Percentiles rank a stretch among this genome's conserved stretches.
Evolutionary conservation across 2,888 invertebrate species (phyloP).

Genomic region (Brenthis daphne): DNA sequence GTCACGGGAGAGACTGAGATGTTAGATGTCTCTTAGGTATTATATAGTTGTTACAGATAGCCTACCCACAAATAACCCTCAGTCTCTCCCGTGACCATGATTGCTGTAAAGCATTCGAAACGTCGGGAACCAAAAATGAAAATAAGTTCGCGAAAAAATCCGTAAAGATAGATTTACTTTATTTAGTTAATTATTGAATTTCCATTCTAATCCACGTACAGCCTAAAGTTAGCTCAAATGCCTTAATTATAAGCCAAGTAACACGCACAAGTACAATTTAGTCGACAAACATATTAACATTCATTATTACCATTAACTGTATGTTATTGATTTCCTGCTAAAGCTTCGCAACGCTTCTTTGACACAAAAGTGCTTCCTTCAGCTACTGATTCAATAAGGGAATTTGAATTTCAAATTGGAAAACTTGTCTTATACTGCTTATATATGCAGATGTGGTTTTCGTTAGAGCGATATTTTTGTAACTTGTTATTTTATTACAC

Average conservation of each 20-base stretch:
- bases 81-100: too few relatives aligned
- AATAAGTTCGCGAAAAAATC: too few relatives aligned
- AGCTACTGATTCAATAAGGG: conserved; percentile 29
- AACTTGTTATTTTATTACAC: background rate
- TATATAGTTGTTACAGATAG: too few relatives aligned
- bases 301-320: conserved; percentile 20
- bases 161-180: too few relatives aligned
- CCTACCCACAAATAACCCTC: too few relatives aligned
- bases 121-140: too few relatives aligned
- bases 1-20: too few relatives aligned
- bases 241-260: background rate
- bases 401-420: conserved; percentile 35
- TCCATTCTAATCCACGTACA: too few relatives aligned
- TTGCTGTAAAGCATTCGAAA: too few relatives aligned
- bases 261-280: background rate
- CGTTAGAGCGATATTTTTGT: conserved; percentile 3
- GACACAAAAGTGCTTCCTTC: conserved; percentile 27
- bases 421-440: conserved; percentile 28
- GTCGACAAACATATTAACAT: background rate
- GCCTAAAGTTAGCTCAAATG: too few relatives aligned
- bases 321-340: conserved; percentile 25
- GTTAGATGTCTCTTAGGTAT: too few relatives aligned
- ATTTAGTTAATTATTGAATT: too few relatives aligned
- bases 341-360: conserved; percentile 28
- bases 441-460: conserved; percentile 13